Evolutionary conservation across 2,113 vertebrate species (phyloP), one percentile per base, ranked within the genome.

Genomic region (Paradoxurus hermaphroditus): DNA sequence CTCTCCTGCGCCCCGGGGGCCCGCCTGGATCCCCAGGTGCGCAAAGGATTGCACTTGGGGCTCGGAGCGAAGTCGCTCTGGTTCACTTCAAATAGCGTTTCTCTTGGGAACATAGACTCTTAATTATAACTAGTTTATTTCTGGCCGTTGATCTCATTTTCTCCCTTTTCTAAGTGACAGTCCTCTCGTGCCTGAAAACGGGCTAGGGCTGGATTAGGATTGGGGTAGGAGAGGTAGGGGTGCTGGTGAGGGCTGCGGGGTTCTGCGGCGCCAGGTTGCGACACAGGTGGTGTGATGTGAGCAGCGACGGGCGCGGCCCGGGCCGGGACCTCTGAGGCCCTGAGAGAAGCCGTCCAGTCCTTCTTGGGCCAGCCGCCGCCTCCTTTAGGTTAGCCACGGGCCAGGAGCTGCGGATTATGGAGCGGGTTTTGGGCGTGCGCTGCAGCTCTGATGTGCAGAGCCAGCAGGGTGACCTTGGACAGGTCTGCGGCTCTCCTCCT

Each of bases 1-100:
- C 7, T 49, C 10, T 34, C 27, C 29, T 27, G 5, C 0, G 0
- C 68, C 51, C 62, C 4, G 5, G 31, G 72, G 51, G 4, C 31
- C 36, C 21, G n/a, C 29, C 6, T 51, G 19, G 72, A 16, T 73
- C 65, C n/a, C 67, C 8, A 0, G 3, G 4, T 31, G 34, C 75
- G 7, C 4, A 15, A 15, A 21, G 53, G 19, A 4, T 14, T 27
- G 44, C 25, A 8, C 59, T 79, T 16, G 44, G 49, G 73, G 12
- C 44, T 67, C 51, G 72, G n/a, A 79, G 34, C 77, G 16, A 23
- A 16, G 13, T 39, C 44, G 25, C 84, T 78, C 36, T 72, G n/a
- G 29, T 49, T 21, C 51, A 27, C 62, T 46, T 84, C 14, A 87
- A 7, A n/a, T 53, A 78, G 15, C 41, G 21, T 88, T 44, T 81